phyloP scores from a whole-genome alignment of 2,888 invertebrate genomes.

The Serripes groenlandicus region DNA sequence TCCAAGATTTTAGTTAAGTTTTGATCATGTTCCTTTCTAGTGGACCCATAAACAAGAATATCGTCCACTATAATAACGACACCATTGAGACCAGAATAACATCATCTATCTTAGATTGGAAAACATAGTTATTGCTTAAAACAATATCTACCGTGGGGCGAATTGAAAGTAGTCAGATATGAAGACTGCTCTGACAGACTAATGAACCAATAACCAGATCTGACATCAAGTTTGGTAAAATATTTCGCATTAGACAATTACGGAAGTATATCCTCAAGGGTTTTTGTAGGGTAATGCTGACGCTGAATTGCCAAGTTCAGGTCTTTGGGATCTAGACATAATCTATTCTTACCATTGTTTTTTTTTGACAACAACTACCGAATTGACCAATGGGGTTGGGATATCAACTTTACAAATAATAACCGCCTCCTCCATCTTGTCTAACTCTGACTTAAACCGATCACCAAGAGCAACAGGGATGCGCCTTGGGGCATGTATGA shows the following conservation, averaged over 20 bases:
- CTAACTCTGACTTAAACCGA: not conserved
- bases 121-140: not conserved
- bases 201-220: not conserved
- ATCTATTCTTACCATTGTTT: too few species aligned
- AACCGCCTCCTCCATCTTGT: not conserved
- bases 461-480: not conserved
- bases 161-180: not conserved
- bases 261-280: not conserved
- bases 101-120: not conserved
- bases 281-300: not conserved
- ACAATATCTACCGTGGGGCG: not conserved
- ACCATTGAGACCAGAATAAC: conserved; percentile 21
- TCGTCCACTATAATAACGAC: not conserved
- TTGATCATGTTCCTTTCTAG: not conserved
- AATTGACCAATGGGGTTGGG: not conserved
- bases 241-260: not conserved
- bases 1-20: not conserved
- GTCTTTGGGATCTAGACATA: too few species aligned
- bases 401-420: not conserved
- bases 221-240: not conserved
- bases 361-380: not conserved
- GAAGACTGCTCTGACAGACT: not conserved
- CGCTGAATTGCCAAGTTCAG: too few species aligned
- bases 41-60: not conserved
- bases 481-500: not conserved